phyloP scores from a whole-genome alignment of 2,113 vertebrate genomes.

The Istiophorus platypterus region DNA sequence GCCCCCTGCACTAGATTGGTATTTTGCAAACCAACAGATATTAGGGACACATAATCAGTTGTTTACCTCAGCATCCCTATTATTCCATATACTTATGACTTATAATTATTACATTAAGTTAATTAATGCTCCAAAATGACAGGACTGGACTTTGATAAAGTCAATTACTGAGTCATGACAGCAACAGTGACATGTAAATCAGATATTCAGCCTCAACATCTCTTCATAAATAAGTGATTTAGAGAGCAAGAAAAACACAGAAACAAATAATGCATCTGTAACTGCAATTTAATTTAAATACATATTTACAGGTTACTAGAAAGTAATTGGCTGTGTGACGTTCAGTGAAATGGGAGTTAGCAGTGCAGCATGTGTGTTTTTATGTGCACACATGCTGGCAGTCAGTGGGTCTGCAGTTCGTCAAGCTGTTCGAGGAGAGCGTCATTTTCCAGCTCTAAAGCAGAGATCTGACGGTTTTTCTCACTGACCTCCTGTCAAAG shows the following conservation, averaged over 20 bases:
- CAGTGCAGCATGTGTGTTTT: neutral
- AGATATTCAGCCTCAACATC: neutral
- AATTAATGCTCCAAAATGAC: neutral
- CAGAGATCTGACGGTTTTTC: conserved; percentile 79
- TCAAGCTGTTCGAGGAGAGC: conserved; percentile 71
- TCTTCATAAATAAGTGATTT: neutral
- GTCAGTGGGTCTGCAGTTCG: conserved; percentile 50
- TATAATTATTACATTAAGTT: neutral
- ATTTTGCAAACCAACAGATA: too few species aligned
- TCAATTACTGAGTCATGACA: conserved; percentile 4
- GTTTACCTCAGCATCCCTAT: too few species aligned
- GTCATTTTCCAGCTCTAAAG: conserved; percentile 75
- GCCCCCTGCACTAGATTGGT: too few species aligned
- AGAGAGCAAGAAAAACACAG: neutral
- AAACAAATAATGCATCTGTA: neutral
- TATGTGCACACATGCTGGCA: neutral
- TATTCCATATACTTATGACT: too few species aligned
- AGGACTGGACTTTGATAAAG: neutral
- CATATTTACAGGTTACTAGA: conserved; percentile 73
- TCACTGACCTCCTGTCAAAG: conserved; percentile 73
- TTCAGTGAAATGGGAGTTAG: conserved; percentile 13
- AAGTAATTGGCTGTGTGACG: neutral
- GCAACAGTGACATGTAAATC: neutral
- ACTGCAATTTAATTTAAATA: conserved; percentile 65
- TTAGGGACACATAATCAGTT: too few species aligned